A percentile compares a stretch with the other conserved stretches of the same genome.
phyloP scores from a whole-genome alignment of 2,113 vertebrate species.

The Plectropomus leopardus region DNA sequence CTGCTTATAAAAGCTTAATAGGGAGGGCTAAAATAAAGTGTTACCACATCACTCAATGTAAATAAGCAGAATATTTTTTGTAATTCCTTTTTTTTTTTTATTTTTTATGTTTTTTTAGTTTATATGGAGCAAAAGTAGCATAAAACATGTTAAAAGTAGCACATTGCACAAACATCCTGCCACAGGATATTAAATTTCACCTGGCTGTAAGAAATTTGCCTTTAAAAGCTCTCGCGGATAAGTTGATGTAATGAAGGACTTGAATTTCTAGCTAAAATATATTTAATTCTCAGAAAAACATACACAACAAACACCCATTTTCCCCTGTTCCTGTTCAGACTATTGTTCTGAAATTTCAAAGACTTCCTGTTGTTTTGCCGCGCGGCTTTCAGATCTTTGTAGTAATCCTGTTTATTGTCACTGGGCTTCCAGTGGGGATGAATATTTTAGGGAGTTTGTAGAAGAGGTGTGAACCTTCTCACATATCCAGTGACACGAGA shows the following conservation, averaged over 20 bases:
- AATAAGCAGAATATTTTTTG: too few relatives aligned
- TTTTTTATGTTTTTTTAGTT: too few relatives aligned
- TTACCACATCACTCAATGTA: background rate
- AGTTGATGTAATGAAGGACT: background rate
- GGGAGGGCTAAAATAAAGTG: background rate
- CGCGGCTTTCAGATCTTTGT: background rate
- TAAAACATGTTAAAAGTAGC: background rate
- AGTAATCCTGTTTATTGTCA: background rate
- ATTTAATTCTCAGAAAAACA: background rate
- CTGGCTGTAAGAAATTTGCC: background rate
- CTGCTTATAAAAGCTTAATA: background rate
- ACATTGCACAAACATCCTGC: background rate
- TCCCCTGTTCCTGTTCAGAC: constrained; percentile 5
- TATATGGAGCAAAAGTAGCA: background rate
- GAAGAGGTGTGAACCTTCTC: constrained; percentile 48
- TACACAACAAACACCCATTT: constrained; percentile 9
- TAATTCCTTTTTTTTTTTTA: too few relatives aligned
- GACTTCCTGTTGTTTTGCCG: background rate
- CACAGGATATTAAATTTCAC: background rate
- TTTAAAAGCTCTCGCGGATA: background rate
- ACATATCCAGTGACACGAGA: constrained; percentile 54
- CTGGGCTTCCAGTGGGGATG: constrained; percentile 39
- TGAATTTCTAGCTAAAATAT: background rate
- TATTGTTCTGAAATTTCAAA: constrained; percentile 12
- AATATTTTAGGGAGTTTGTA: constrained; percentile 72